A percentile compares a stretch with the other conserved stretches of the same genome.
These are phyloP conservation scores for Tetragnatha montana DNA, from an alignment of 2,888 invertebrate species.

Conservation along the genomic window DNA sequence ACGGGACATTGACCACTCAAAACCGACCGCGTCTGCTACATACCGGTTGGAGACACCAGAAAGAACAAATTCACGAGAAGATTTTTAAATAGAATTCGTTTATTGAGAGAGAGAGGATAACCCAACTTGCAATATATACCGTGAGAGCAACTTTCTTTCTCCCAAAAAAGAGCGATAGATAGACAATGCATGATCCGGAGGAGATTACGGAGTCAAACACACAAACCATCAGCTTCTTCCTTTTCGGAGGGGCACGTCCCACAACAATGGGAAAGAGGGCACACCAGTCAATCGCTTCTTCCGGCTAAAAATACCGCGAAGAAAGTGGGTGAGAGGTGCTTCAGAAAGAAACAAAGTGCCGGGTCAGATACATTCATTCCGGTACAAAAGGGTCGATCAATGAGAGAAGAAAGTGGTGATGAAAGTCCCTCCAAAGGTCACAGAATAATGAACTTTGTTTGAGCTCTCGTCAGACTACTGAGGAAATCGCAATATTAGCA, in stretches of 20 bases:
- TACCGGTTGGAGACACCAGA: no score
- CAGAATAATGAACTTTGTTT: not conserved
- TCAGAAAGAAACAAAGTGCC: not conserved
- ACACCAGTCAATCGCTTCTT: conserved; percentile 24
- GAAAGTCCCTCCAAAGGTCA: not conserved
- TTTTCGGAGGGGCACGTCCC: conserved; percentile 10
- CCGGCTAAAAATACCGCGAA: conserved; percentile 43
- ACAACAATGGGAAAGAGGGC: conserved; percentile 31
- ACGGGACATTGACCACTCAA: no score
- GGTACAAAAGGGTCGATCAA: not conserved
- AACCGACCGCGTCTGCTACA: no score
- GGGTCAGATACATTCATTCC: not conserved
- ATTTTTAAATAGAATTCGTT: no score
- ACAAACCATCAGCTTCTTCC: no score
- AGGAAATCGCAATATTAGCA: not conserved
- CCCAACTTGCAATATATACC: not conserved
- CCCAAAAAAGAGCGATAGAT: not conserved
- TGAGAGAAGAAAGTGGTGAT: not conserved
- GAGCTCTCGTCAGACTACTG: no score
- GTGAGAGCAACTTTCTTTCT: conserved; percentile 8
- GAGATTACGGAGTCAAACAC: conserved; percentile 11
- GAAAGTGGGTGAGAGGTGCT: conserved; percentile 14
- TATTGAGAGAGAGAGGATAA: not conserved
- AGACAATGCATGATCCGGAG: conserved; percentile 9
- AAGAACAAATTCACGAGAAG: no score